phyloP scores from a whole-genome alignment of 2,888 invertebrate species.

The Empis livida region DNA sequence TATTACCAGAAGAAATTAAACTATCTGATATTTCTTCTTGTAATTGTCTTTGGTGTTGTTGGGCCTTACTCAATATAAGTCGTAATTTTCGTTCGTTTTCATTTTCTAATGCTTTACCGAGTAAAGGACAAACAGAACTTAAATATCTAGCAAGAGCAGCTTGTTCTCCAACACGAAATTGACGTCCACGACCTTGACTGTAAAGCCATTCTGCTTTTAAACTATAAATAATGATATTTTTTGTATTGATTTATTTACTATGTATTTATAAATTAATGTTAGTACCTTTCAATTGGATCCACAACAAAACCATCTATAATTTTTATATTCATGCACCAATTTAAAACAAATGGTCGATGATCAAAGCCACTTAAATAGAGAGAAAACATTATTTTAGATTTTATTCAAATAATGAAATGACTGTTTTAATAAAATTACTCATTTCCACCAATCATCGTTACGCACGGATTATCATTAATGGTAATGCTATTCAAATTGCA shows the following conservation, averaged over 20 bases:
- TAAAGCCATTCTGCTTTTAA: constrained; percentile 91
- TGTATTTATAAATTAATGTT: neutral
- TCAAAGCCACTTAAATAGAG: constrained; percentile 87
- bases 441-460: constrained; percentile 60
- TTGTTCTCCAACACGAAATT: constrained; percentile 78
- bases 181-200: constrained; percentile 84
- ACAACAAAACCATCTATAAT: constrained; percentile 80
- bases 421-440: constrained; percentile 44
- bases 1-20: constrained; percentile 29
- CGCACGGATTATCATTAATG: constrained; percentile 78
- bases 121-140: constrained; percentile 68
- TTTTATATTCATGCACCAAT: constrained; percentile 84
- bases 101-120: constrained; percentile 67
- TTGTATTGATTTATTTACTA: neutral
- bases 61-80: constrained; percentile 77
- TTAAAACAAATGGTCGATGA: constrained; percentile 83
- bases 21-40: constrained; percentile 50
- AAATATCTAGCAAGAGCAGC: constrained; percentile 68
- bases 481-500: constrained; percentile 66
- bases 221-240: constrained; percentile 36
- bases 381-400: neutral
- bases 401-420: no score
- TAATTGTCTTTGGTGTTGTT: constrained; percentile 76
- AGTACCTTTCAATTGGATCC: constrained; percentile 73
- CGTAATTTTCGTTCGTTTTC: constrained; percentile 79